Evolutionary conservation across 2,888 invertebrate genomes (phyloP).

Genomic region (Copidosoma aretas): DNA sequence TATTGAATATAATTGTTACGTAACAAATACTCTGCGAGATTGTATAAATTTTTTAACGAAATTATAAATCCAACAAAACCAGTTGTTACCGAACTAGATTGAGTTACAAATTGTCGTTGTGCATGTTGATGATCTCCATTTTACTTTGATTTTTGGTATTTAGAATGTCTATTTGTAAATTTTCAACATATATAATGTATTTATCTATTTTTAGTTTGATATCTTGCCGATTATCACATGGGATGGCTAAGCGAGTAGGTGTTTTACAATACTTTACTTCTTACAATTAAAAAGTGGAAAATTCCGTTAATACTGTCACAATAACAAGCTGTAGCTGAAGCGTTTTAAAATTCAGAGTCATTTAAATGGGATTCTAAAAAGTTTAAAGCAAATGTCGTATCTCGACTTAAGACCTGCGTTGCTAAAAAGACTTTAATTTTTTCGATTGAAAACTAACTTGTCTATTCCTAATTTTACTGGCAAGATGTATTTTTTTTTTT

Average conservation of each 20-base stretch:
- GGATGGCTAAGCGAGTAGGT: constrained; percentile 15
- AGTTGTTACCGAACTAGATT: no score
- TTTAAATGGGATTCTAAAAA: constrained; percentile 16
- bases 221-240: constrained; percentile 3
- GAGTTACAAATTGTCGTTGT: no score
- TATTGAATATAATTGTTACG: no score
- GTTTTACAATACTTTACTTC: constrained; percentile 34
- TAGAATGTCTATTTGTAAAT: neutral
- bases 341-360: constrained; percentile 7
- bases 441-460: constrained; percentile 39
- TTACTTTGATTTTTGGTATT: no score
- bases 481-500: constrained; percentile 41
- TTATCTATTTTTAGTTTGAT: constrained; percentile 14
- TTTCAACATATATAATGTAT: neutral
- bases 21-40: no score
- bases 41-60: no score
- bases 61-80: no score
- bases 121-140: no score
- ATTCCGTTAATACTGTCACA: constrained; percentile 42
- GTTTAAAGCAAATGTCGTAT: constrained; percentile 40
- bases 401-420: constrained; percentile 36
- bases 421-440: constrained; percentile 41
- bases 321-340: constrained; percentile 37
- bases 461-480: constrained; percentile 44
- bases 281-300: constrained; percentile 46